A percentile compares a stretch with the other conserved stretches of the same genome.
These are phyloP conservation scores for Alviniconcha marisindica DNA, from an alignment of 1,140 invertebrate species.

Conservation along the genomic window DNA sequence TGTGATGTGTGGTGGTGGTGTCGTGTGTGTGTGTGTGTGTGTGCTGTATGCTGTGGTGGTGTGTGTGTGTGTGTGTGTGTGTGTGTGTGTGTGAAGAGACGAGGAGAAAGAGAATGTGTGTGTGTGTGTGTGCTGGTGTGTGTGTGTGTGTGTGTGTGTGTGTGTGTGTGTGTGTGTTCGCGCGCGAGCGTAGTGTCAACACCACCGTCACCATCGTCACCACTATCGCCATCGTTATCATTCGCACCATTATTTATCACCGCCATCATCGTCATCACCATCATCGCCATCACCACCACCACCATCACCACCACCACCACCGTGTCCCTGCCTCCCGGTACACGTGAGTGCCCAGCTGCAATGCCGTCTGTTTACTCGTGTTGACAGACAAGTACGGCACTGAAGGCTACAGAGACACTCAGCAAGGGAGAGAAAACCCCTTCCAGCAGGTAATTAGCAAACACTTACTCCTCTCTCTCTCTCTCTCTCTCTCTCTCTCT, in stretches of 20 bases:
- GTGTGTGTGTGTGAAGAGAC: background rate
- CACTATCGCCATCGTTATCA: background rate
- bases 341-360: no score
- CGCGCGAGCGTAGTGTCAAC: background rate
- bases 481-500: slow-evolving; percentile 33
- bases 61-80: background rate
- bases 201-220: background rate
- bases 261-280: background rate
- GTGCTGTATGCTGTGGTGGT: background rate
- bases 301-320: background rate
- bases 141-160: background rate
- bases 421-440: slow-evolving; percentile 7
- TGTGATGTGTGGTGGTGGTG: no score
- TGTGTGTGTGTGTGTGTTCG: background rate
- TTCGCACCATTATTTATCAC: background rate
- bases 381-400: slow-evolving; percentile 10
- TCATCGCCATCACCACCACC: background rate
- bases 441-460: slow-evolving; percentile 23
- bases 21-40: background rate
- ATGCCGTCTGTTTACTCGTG: background rate
- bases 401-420: slow-evolving; percentile 2
- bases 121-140: background rate
- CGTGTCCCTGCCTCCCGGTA: no score
- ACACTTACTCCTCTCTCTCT: slow-evolving; percentile 28
- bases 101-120: background rate